Conservation (phyloP, 1,140 invertebrate genomes). For the Orussus abietinus region DNA sequence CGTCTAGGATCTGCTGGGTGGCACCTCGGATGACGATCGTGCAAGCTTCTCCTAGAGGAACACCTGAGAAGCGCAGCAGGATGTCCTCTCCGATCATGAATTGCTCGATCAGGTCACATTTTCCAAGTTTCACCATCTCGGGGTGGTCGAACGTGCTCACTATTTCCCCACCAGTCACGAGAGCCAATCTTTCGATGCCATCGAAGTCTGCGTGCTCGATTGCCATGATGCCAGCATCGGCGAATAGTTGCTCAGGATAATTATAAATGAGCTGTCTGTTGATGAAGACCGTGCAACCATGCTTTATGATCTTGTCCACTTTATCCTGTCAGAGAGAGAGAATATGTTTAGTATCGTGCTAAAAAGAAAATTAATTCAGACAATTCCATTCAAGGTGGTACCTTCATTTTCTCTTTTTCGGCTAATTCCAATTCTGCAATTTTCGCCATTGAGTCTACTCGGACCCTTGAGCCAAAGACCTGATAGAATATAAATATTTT, state of each 20-base stretch:
- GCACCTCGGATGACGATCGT: conserved; percentile 95
- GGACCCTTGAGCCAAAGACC: conserved; percentile 95
- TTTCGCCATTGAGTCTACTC: conserved; percentile 97
- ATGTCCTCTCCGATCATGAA: conserved; percentile 98
- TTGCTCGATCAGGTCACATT: conserved; percentile 94
- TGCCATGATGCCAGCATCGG: conserved; percentile 97
- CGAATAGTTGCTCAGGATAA: conserved; percentile 99
- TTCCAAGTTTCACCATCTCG: conserved; percentile 86
- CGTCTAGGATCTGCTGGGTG: conserved; percentile 99
- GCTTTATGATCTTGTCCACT: conserved; percentile 93
- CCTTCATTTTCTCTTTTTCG: conserved; percentile 99
- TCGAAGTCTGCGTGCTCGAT: conserved; percentile 99
- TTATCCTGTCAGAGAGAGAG: conserved; percentile 63
- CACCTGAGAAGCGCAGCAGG: conserved; percentile 91
- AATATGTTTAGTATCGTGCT: conserved; percentile 7
- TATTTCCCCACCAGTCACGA: conserved; percentile 98
- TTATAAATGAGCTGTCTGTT: conserved; percentile 99
- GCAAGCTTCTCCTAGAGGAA: conserved; percentile 93
- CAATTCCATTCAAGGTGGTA: conserved; percentile 17
- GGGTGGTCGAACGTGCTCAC: conserved; percentile 97
- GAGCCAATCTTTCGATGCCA: conserved; percentile 93
- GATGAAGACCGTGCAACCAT: conserved; percentile 98
- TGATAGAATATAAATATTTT: conserved; percentile 17
- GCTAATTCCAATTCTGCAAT: conserved; percentile 96
- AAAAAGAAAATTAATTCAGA: conserved; percentile 1